Evolutionary conservation across 2,888 invertebrate genomes (phyloP).

Genomic region (Allophyes oxyacanthae): DNA sequence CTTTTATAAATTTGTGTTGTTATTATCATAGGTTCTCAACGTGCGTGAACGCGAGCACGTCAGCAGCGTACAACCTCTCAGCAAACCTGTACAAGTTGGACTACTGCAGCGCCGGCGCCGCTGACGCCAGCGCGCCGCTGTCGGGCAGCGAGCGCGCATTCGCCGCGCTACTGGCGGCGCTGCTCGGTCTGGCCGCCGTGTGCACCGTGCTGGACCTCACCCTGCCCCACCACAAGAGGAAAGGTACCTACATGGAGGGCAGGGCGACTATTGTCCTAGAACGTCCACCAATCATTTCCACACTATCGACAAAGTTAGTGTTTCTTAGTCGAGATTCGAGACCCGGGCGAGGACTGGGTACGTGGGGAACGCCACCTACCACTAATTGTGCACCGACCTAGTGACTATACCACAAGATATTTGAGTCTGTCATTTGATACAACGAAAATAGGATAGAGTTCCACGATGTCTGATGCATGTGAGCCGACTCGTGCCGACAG

Average conservation of each 20-base stretch:
- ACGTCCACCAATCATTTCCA: background rate
- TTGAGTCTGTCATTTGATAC: too few species aligned
- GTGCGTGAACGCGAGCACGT: slow-evolving; percentile 77
- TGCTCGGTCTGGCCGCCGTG: slow-evolving; percentile 72
- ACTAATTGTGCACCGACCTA: too few species aligned
- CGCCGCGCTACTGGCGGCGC: slow-evolving; percentile 67
- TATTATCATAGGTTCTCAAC: slow-evolving; percentile 71
- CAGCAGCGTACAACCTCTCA: slow-evolving; percentile 71
- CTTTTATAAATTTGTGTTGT: too few species aligned
- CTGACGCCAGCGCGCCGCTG: slow-evolving; percentile 14
- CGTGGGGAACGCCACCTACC: too few species aligned
- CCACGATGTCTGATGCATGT: too few species aligned
- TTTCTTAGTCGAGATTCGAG: too few species aligned
- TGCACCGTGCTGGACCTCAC: slow-evolving; percentile 75
- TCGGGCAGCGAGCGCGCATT: slow-evolving; percentile 67
- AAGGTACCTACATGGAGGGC: slow-evolving; percentile 68
- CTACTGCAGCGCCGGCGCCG: slow-evolving; percentile 67
- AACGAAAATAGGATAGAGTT: too few species aligned
- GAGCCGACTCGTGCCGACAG: too few species aligned
- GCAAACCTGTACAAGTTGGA: slow-evolving; percentile 74
- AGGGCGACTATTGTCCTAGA: too few species aligned
- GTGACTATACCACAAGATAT: too few species aligned
- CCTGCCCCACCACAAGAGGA: slow-evolving; percentile 72
- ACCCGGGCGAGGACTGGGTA: too few species aligned
- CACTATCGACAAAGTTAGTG: too few species aligned